Conservation (phyloP, 2,888 invertebrate species). For the Stomorhina lunata region DNA sequence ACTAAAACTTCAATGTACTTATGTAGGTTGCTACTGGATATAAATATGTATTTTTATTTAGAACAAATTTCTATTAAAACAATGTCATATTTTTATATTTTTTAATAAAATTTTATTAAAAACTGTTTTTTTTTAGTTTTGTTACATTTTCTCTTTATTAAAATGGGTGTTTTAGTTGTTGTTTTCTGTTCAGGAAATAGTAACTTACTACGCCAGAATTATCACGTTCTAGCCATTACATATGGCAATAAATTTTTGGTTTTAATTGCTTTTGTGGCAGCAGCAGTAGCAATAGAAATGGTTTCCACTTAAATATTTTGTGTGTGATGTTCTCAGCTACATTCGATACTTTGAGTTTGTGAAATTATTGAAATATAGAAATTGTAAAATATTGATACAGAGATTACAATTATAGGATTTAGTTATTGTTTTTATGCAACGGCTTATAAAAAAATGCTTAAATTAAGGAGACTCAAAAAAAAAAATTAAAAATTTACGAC, state of each 20-base stretch:
- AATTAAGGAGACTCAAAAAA: too few relatives aligned
- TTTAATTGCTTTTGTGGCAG: conserved; percentile 57
- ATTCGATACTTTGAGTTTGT: neutral
- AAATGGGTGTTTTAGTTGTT: neutral
- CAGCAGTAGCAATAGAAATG: conserved; percentile 1
- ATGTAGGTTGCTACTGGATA: neutral
- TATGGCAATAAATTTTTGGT: conserved; percentile 45
- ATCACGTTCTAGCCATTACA: conserved; percentile 48
- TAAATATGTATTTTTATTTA: neutral
- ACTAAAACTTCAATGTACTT: neutral
- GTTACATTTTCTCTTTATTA: neutral
- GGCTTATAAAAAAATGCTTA: too few relatives aligned
- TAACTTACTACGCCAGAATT: neutral
- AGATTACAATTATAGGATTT: too few relatives aligned
- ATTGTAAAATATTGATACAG: too few relatives aligned
- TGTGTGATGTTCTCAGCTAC: neutral
- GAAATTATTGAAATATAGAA: neutral
- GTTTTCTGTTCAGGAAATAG: neutral
- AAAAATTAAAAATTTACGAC: too few relatives aligned
- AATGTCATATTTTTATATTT: neutral
- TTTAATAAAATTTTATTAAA: neutral
- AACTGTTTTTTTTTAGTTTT: neutral
- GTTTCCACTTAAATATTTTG: neutral
- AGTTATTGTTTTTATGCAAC: too few relatives aligned
- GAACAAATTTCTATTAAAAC: conserved; percentile 10